phyloP scores from a whole-genome alignment of 2,888 invertebrate genomes.

The Blomia tropicalis region DNA sequence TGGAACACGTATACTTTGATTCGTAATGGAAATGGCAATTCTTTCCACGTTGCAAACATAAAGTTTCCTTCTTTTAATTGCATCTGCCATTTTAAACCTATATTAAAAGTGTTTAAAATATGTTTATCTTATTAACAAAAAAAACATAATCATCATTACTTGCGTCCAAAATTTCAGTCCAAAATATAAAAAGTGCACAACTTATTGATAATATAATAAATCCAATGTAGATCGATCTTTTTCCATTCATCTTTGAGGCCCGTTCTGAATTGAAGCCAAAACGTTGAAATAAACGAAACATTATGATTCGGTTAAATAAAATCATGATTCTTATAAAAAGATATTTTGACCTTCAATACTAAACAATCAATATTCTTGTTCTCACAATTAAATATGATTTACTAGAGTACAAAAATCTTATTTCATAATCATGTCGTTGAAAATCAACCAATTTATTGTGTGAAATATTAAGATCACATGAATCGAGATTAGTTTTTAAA shows the following conservation, averaged over 20 bases:
- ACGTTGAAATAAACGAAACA: background rate
- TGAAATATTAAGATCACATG: too few species aligned
- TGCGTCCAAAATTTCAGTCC: background rate
- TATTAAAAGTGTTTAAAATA: background rate
- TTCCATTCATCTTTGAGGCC: background rate
- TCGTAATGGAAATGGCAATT: background rate
- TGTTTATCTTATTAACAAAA: background rate
- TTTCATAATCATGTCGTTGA: too few species aligned
- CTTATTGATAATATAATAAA: background rate
- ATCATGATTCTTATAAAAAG: background rate
- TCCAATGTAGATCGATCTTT: background rate
- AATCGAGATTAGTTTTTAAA: too few species aligned
- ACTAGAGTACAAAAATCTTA: too few species aligned
- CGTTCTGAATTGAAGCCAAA: too few species aligned
- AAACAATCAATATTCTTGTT: too few species aligned
- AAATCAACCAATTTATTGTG: too few species aligned
- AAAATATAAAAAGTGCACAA: background rate
- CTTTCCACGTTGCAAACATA: background rate
- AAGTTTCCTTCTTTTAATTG: background rate
- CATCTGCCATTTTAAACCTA: background rate
- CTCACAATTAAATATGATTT: too few species aligned
- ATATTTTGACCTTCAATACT: too few species aligned
- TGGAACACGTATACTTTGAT: conserved; percentile 10
- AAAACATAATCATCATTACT: background rate
- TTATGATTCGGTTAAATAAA: background rate